These are phyloP conservation scores for Anticlea derivata DNA, from an alignment of 2,888 invertebrate species.

Conservation along the genomic window DNA sequence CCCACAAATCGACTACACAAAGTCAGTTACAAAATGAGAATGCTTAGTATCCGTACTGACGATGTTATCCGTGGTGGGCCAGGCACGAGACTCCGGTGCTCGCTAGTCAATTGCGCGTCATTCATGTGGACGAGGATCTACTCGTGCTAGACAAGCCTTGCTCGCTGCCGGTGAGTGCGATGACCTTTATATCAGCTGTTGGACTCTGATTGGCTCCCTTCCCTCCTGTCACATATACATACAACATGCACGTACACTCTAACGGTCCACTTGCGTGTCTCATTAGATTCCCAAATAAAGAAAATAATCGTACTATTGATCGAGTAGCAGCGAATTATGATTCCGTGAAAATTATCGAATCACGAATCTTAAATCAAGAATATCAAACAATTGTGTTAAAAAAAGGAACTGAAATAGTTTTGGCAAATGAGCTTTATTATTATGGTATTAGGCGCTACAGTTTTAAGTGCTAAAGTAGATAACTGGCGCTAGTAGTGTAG, in stretches of 20 bases:
- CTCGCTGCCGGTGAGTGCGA: constrained; percentile 92
- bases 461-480: too few species aligned
- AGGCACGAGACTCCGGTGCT: constrained; percentile 95
- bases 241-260: background rate
- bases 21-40: constrained; percentile 51
- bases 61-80: constrained; percentile 72
- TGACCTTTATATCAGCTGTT: constrained; percentile 38
- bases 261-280: too few species aligned
- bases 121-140: constrained; percentile 92
- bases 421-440: too few species aligned
- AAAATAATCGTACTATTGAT: too few species aligned
- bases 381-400: too few species aligned
- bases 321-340: too few species aligned
- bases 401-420: too few species aligned
- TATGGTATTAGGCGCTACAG: too few species aligned
- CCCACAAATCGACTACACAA: constrained; percentile 41
- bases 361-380: too few species aligned
- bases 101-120: constrained; percentile 90
- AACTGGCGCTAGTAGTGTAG: too few species aligned
- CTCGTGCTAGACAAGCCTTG: constrained; percentile 96
- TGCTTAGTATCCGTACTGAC: constrained; percentile 47
- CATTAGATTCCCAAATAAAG: too few species aligned
- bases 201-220: constrained; percentile 24
- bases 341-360: too few species aligned
- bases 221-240: background rate